A percentile compares a stretch with the other conserved stretches of the same genome.
Conservation (phyloP, 2,888 invertebrate species). For the Archaeoteleia sp. region DNA sequence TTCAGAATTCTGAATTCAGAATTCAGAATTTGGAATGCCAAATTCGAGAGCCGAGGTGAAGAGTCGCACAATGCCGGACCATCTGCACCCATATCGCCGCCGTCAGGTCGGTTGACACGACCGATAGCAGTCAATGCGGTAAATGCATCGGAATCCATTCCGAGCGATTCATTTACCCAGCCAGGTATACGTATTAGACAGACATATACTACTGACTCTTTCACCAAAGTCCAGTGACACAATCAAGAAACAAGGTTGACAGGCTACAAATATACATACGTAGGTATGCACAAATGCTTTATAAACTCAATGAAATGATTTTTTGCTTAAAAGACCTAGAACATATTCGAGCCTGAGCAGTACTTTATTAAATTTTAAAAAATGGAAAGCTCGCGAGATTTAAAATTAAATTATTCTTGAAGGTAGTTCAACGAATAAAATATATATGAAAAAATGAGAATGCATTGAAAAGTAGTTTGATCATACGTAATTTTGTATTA, state of each 20-base stretch:
- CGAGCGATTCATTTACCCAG: conserved; percentile 50
- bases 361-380: too few species aligned
- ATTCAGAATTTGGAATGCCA: conserved; percentile 58
- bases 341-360: too few species aligned
- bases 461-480: too few species aligned
- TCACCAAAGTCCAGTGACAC: conserved; percentile 59
- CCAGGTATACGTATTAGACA: conserved; percentile 20
- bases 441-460: too few species aligned
- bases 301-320: too few species aligned
- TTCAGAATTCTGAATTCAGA: too few species aligned
- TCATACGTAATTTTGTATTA: too few species aligned
- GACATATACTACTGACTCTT: conserved; percentile 46
- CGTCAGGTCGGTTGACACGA: conserved; percentile 61
- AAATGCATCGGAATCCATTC: conserved; percentile 66
- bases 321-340: too few species aligned
- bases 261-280: conserved; percentile 17
- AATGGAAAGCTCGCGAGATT: too few species aligned
- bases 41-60: conserved; percentile 55
- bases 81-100: conserved; percentile 64
- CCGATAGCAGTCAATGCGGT: conserved; percentile 66
- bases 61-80: conserved; percentile 61
- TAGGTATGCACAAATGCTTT: conserved; percentile 12
- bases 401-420: too few species aligned
- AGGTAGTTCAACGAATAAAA: too few species aligned
- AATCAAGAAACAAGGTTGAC: conserved; percentile 55